phyloP scores from a whole-genome alignment of 2,888 invertebrate genomes.

The Chalcis sispes region DNA sequence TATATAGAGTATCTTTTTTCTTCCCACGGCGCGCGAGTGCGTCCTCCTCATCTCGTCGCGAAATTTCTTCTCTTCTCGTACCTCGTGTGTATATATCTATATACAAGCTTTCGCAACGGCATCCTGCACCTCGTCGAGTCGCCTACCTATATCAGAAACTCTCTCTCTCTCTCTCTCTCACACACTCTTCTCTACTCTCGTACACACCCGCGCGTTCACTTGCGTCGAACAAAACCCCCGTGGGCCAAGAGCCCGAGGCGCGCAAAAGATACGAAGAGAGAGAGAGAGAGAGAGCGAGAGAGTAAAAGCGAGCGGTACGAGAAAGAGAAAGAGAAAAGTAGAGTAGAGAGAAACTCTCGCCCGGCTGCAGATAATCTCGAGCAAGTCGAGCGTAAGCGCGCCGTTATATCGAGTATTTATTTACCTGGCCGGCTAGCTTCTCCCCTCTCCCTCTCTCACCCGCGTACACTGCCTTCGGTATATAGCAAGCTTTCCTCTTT shows the following conservation, averaged over 20 bases:
- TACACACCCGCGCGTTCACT: background rate
- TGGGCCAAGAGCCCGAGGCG: constrained; percentile 34
- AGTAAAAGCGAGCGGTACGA: background rate
- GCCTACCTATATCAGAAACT: no score
- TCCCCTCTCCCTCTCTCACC: constrained; percentile 8
- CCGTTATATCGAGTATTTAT: constrained; percentile 64
- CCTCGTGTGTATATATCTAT: no score
- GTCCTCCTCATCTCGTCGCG: no score
- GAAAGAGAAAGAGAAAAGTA: no score
- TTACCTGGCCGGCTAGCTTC: constrained; percentile 57
- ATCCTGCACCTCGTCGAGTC: no score
- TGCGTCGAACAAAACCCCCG: constrained; percentile 20
- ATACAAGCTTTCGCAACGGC: no score
- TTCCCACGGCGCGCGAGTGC: no score
- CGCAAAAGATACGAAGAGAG: constrained; percentile 31
- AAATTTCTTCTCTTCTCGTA: no score
- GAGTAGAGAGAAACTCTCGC: constrained; percentile 34
- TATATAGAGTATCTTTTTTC: no score
- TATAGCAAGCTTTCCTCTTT: background rate
- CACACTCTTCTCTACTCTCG: no score
- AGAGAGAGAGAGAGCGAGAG: background rate
- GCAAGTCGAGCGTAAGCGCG: constrained; percentile 61
- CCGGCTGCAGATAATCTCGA: constrained; percentile 59
- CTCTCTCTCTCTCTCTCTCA: no score
- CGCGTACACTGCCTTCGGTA: background rate